Evolutionary conservation across 2,113 vertebrate genomes (phyloP), one percentile per base, ranked within the genome.

Genomic region (Sminthopsis crassicaudata): DNA sequence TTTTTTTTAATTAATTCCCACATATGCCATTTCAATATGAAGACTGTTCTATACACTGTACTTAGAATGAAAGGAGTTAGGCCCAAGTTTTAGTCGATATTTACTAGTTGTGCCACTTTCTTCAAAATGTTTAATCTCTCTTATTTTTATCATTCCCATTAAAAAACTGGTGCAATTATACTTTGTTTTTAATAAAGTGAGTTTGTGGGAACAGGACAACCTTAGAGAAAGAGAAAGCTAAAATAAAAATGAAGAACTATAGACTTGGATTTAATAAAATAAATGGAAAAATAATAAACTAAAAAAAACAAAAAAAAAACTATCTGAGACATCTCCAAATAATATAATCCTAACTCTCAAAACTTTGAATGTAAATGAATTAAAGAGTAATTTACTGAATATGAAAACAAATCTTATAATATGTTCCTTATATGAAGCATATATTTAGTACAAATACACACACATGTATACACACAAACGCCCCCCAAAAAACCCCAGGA

Each of bases 1-100:
- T 51, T 51, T 51, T 30, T n/a, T 76, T 76, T 6, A 19, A 76
- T 76, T 6, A 19, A 76, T 16, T 19, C 36, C 3, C 2, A n/a
- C 7, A 3, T 36, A 19, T 2, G 19, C 4, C 4, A 76, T 0
- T 19, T 2, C 30, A n/a, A 7, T n/a, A n/a, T 76, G 60, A 7
- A 26, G n/a, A n/a, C 7, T 19, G 16, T n/a, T 7, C 30, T n/a
- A 0, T n/a, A 76, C 60, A 19, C 30, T n/a, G 12, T 19, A 76
- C 14, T n/a, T 76, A 76, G 60, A 67, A 76, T n/a, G 1, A 76
- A n/a, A n/a, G 30, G 14, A 76, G 14, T 67, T 67, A n/a, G 5
- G 30, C 14, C n/a, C 14, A n/a, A n/a, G 60, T n/a, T 76, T 76
- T 36, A n/a, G 30, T 30, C 22, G n/a, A 11, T 11, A 60, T 30